Evolutionary conservation across 2,113 vertebrate genomes (phyloP).

Genomic region (Phylloscopus trochilus): DNA sequence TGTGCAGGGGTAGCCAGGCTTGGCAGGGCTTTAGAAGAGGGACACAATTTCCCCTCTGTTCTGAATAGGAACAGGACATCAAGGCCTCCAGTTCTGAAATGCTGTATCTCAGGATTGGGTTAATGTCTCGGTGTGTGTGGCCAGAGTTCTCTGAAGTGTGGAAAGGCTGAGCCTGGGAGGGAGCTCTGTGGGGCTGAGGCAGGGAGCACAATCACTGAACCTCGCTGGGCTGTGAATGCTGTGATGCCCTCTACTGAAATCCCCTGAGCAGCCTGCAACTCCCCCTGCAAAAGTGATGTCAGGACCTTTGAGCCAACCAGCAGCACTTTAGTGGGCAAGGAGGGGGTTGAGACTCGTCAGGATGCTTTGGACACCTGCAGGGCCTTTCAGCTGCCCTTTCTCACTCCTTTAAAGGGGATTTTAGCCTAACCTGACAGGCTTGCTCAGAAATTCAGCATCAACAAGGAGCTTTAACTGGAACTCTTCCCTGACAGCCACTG

Average conservation of each 20-base stretch:
- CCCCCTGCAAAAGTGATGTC: background rate
- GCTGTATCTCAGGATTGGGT: accelerated
- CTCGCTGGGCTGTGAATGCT: background rate
- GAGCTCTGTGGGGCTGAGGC: background rate
- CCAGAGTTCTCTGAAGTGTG: background rate
- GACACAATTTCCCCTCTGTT: background rate
- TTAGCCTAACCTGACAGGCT: background rate
- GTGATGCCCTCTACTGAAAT: background rate
- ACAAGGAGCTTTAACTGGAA: background rate
- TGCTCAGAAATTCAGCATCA: background rate
- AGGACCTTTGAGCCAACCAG: background rate
- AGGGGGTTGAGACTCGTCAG: background rate
- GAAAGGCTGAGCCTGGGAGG: background rate
- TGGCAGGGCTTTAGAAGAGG: background rate
- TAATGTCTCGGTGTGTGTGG: background rate
- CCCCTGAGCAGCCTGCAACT: background rate
- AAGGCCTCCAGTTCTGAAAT: background rate
- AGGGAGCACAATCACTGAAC: background rate
- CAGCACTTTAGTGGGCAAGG: background rate
- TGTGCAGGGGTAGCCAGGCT: background rate
- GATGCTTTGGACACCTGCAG: background rate
- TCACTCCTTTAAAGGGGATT: background rate
- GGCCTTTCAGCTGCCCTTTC: background rate
- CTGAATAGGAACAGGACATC: background rate
- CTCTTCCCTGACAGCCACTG: accelerated